Evolutionary conservation across 2,888 invertebrate genomes (phyloP).

Genomic region (Dexiosoma caninum): DNA sequence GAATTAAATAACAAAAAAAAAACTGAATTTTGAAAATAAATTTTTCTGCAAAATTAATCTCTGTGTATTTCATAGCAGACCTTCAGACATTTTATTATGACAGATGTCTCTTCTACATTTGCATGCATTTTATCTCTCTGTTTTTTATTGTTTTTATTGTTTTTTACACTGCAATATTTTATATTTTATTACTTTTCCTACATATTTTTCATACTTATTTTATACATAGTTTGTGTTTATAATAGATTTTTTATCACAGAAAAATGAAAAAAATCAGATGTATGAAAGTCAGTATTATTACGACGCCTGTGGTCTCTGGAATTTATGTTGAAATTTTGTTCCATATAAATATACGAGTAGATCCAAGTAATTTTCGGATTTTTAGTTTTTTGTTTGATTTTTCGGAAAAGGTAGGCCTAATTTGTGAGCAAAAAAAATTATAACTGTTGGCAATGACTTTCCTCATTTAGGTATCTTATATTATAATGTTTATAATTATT

Average conservation of each 20-base stretch:
- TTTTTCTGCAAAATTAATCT: slow-evolving; percentile 19
- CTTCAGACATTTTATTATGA: slow-evolving; percentile 11
- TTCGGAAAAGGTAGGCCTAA: too few species aligned
- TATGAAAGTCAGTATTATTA: slow-evolving; percentile 11
- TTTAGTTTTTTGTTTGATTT: too few species aligned
- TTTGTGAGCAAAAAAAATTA: too few species aligned
- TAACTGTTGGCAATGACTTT: too few species aligned
- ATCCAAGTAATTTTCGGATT: too few species aligned
- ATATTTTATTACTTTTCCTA: background rate
- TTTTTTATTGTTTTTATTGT: background rate
- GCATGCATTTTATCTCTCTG: too few species aligned
- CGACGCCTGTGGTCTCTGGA: background rate
- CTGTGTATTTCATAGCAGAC: background rate
- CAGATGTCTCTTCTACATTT: slow-evolving; percentile 18
- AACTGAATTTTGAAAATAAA: background rate
- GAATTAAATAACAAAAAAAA: too few species aligned
- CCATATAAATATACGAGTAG: too few species aligned
- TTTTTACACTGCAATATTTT: background rate
- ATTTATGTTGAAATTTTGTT: background rate
- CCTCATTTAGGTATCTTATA: too few species aligned
- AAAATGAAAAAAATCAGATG: background rate
- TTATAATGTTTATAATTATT: too few species aligned
- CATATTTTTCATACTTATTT: background rate
- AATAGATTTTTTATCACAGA: background rate
- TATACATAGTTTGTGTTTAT: background rate